These are phyloP conservation scores for Diachasma alloeum DNA, from an alignment of 1,140 invertebrate genomes.

Conservation along the genomic window DNA sequence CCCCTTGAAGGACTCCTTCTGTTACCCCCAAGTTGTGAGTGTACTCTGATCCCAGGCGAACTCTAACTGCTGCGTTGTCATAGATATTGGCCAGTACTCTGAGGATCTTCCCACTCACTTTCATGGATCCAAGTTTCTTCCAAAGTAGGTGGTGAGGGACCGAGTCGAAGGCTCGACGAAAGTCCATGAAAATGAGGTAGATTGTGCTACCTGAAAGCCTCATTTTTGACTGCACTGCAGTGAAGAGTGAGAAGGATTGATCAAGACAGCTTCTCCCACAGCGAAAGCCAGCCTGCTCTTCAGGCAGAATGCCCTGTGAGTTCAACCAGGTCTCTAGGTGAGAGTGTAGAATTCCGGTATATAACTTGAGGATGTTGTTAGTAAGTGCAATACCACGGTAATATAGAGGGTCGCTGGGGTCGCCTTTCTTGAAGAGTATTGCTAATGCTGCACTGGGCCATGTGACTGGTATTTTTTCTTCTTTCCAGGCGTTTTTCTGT, in stretches of 20 bases:
- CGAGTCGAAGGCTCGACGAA: constrained; percentile 22
- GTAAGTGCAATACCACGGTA: constrained; percentile 39
- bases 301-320: constrained; percentile 28
- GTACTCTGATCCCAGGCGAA: constrained; percentile 23
- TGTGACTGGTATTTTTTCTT: neutral
- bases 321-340: constrained; percentile 30
- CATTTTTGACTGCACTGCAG: constrained; percentile 28
- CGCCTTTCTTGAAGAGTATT: constrained; percentile 37
- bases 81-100: neutral
- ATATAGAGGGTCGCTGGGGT: constrained; percentile 29
- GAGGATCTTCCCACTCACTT: neutral
- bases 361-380: constrained; percentile 37
- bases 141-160: no score
- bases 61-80: neutral
- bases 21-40: constrained; percentile 18
- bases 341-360: constrained; percentile 29
- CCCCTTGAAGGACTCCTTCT: no score
- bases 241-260: constrained; percentile 32
- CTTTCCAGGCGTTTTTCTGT: constrained; percentile 14
- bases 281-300: constrained; percentile 39
- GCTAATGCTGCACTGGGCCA: constrained; percentile 14
- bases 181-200: constrained; percentile 4
- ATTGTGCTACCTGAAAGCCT: neutral
- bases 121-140: neutral
- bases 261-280: constrained; percentile 32